These are phyloP conservation scores for Cephalopterus ornatus DNA, from an alignment of 2,113 vertebrate species.

Conservation along the genomic window DNA sequence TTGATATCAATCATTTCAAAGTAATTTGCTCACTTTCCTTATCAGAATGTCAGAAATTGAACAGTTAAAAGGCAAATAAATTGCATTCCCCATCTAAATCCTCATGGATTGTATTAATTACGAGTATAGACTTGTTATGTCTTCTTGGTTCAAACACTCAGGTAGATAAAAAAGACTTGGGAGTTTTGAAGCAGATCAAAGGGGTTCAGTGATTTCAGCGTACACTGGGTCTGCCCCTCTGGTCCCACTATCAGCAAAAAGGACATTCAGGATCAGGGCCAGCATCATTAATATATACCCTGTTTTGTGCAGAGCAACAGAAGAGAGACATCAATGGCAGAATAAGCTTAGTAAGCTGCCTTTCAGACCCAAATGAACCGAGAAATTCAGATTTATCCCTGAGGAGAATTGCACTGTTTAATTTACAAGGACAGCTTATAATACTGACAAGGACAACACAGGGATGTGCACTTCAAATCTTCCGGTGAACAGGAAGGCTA, in stretches of 20 bases:
- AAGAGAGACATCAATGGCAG: conserved; percentile 36
- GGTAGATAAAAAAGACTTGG: conserved; percentile 11
- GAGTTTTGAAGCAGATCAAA: conserved; percentile 11
- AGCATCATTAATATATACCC: background rate
- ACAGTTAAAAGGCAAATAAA: background rate
- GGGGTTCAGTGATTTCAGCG: background rate
- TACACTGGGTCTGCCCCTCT: background rate
- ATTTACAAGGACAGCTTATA: conserved; percentile 61
- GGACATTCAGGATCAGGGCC: background rate
- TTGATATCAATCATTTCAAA: background rate
- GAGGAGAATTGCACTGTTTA: conserved; percentile 36
- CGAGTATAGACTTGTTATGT: background rate
- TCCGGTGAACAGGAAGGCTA: background rate
- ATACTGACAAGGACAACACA: conserved; percentile 40
- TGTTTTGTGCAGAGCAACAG: background rate
- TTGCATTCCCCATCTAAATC: background rate
- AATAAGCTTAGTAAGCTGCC: conserved; percentile 50
- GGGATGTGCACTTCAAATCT: conserved; percentile 13
- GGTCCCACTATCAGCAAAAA: conserved; percentile 24
- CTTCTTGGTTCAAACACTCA: background rate
- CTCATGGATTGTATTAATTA: conserved; percentile 2
- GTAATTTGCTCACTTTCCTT: background rate
- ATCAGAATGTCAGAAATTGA: background rate
- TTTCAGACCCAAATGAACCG: conserved; percentile 40
- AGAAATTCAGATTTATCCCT: conserved; percentile 57